Base-by-base conservation (phyloP, 2,888 invertebrate species). In the Beris morrisii region DNA sequence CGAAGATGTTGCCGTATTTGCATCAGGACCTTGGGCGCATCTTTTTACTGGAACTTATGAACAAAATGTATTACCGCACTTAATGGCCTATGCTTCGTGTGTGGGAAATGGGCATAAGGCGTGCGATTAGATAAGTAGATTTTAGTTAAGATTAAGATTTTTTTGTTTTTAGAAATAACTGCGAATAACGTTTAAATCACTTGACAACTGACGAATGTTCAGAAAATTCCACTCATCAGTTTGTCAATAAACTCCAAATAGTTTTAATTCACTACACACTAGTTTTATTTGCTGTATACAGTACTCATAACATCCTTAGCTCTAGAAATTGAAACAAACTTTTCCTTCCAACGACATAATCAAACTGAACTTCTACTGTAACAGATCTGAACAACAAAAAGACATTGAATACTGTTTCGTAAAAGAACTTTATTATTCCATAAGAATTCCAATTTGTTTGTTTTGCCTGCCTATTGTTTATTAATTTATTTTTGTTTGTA, bases 1-100 rank as follows among this genome's bases (percentile, higher is more conserved):
- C 0, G 92, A 93, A 69, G 93, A 93, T 77, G 92, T 93, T 0
- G 86, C 87, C 0, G 87, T 93, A 0, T 92, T 86, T 77, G 92
- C 92, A 0, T 81, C 79, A 11, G 93, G 88, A 30, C 93, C 92
- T 1, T 89, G 90, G 89, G 82, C 92, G 0, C 92, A 93, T 75
- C 82, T 94, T 1, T 91, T 94, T 75, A 86, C 87, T 0, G 92
- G 93, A 0, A 87, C 87, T 64, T 88, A 89, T 72, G 92, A 94
- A 73, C 91, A 94, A 78, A 88, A 86, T 77, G 87, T 84, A 73
- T 87, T 94, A 53, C 91, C 93, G 0, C 90, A 92, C 74, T 86
- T 90, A 9, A 86, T 90, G 75, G 88, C 85, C 0, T 92, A 84
- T 73, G 90, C 91, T 0, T 81, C 89, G 0, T 91, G 91, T 71